Evolutionary conservation across 2,888 invertebrate genomes (phyloP).

Genomic region (Ischnura elegans): DNA sequence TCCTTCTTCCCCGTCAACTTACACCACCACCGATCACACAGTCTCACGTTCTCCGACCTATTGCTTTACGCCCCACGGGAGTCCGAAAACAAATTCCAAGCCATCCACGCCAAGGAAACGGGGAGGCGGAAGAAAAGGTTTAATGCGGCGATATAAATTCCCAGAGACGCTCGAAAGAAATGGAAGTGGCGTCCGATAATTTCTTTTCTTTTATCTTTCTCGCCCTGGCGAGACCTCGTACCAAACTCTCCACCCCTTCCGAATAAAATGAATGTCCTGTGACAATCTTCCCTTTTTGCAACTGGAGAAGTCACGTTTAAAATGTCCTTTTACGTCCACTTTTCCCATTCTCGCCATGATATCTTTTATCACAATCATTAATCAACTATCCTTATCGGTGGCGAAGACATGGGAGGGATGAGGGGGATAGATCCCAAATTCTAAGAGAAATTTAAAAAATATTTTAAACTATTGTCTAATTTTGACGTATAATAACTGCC

Average conservation of each 20-base stretch:
- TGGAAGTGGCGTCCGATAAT: slow-evolving; percentile 8
- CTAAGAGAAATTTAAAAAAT: too few species aligned
- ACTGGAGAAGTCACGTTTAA: not conserved
- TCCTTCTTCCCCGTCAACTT: not conserved
- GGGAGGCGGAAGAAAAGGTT: not conserved
- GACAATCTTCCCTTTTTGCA: not conserved
- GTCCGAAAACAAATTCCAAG: not conserved
- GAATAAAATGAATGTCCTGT: not conserved
- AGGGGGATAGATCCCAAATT: too few species aligned
- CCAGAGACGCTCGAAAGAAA: not conserved
- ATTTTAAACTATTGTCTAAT: too few species aligned
- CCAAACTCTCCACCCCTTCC: not conserved
- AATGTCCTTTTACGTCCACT: not conserved
- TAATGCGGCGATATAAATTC: slow-evolving; percentile 35
- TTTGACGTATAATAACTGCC: too few species aligned
- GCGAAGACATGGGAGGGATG: too few species aligned
- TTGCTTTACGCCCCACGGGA: not conserved
- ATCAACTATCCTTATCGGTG: too few species aligned
- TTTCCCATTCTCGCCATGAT: too few species aligned
- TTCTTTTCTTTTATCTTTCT: not conserved
- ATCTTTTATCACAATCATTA: too few species aligned
- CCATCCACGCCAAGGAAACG: not conserved
- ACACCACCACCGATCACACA: not conserved
- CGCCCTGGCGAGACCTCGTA: not conserved
- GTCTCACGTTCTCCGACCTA: not conserved